Evolutionary conservation across 1,140 invertebrate species (phyloP), one percentile per base, ranked within the genome.

Genomic region (Uloborus diversus): DNA sequence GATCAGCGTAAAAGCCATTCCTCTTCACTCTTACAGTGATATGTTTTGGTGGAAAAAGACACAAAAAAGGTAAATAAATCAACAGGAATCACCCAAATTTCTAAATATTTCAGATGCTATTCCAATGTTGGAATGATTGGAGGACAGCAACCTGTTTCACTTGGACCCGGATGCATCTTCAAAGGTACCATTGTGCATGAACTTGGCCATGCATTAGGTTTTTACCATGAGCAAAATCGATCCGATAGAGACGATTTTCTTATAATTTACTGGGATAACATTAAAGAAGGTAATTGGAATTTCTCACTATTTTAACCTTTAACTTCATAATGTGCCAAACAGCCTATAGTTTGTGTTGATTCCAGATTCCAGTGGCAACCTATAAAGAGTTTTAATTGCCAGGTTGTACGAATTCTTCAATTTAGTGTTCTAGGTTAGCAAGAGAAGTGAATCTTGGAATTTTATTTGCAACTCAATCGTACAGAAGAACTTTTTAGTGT

Each of bases 261-360:
- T 91, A 92, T 81, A 92, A 85, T 80, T 4, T 66, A 66, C 27
- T 66, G 64, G 64, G 37, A 66, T 0, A 66, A 66, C 37, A 66
- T 66, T 4, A 2, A 28, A 49, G 9, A 20, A 66, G 64, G 64
- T 64, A 37, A 32, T 32, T 14, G n/a, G 33, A 53, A 53, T 42
- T 42, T 11, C 37, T 2, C 23, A 53, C 23, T 13, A 17, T 53
- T 1, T 53, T 1, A 53, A 13, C 7, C 5, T 53, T 1, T 17
- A 53, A 7, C 1, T 13, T 0, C 11, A 53, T 7, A 53, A 20
- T 53, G 1, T n/a, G 23, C 11, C 17, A 42, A 53, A 17, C 5
- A 17, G 14, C 11, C 11, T 20, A 42, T 7, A 9, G 37, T 17
- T 9, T 42, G 7, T 9, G 7, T 42, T 42, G 11, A 9, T 57